These are phyloP conservation scores for Ammodytes dubius DNA, from an alignment of 2,113 vertebrate species.

Conservation along the genomic window DNA sequence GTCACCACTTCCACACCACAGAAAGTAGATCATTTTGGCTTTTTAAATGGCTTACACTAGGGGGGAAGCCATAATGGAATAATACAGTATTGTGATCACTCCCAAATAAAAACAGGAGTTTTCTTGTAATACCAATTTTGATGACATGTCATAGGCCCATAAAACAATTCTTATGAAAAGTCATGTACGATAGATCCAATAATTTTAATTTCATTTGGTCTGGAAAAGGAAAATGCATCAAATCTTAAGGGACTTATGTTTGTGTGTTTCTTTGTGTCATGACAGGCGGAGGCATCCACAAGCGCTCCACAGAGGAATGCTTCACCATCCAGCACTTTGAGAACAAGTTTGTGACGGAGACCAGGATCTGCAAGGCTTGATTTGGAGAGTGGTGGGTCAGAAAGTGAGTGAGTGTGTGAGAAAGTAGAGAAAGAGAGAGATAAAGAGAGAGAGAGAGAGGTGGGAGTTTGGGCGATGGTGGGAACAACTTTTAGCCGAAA, in stretches of 20 bases:
- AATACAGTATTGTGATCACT: too few species aligned
- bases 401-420: background rate
- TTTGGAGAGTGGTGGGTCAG: slow-evolving; percentile 13
- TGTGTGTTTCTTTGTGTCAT: slow-evolving; percentile 23
- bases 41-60: too few species aligned
- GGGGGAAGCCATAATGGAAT: too few species aligned
- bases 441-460: background rate
- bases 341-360: slow-evolving; percentile 93
- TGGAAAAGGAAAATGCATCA: background rate
- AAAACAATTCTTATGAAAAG: too few species aligned
- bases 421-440: background rate
- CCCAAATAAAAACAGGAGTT: too few species aligned
- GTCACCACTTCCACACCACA: too few species aligned
- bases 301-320: slow-evolving; percentile 90
- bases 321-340: slow-evolving; percentile 93
- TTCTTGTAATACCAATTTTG: too few species aligned
- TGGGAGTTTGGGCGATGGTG: slow-evolving; percentile 37
- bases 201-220: background rate
- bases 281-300: slow-evolving; percentile 87
- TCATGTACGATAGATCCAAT: too few species aligned
- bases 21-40: too few species aligned
- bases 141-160: too few species aligned
- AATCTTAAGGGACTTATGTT: background rate
- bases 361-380: slow-evolving; percentile 92
- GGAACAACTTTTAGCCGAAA: slow-evolving; percentile 53